Evolutionary conservation across 1,140 invertebrate genomes (phyloP), one percentile per base, ranked within the genome.

Genomic region (Propsilocerus akamusi): DNA sequence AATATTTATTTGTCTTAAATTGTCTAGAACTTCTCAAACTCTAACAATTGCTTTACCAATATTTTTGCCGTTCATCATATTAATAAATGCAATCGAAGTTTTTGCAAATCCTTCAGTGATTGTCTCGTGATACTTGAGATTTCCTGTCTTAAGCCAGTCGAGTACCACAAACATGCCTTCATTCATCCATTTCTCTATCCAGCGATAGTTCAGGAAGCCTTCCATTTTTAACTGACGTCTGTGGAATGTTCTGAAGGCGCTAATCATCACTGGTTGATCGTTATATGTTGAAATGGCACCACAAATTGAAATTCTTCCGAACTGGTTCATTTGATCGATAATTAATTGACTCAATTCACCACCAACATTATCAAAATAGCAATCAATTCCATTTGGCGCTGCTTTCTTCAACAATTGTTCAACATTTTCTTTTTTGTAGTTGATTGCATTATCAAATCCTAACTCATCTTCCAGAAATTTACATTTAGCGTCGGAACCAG

Each of bases 291-390:
- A 76, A 57, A 80, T 78, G 10, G 73, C 69, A 17, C 78, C 78
- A 58, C 77, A 81, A 1, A 81, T 68, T 6, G 78, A 67, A 22
- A 81, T 66, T 50, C 78, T 64, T 10, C 78, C 78, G 53, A 62
- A 70, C 17, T 59, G 56, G 30, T 72, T 78, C 80, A 83, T 81
- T 34, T 75, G 65, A 49, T 67, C 66, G 48, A 80, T 68, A 22
- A 81, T 70, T 10, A 56, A 62, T 8, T 65, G 70, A 52, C 76
- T 77, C 30, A 81, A 73, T 58, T 78, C 72, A 24, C 79, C 79
- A 25, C 80, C 80, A 25, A 82, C 81, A 64, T 83, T 83, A 57
- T 83, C 81, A 64, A 83, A 83, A 56, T 82, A 83, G 53, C 77
- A 78, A 55, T 84, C 78, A 2, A 83, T 62, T 26, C 77, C 78